phyloP scores from a whole-genome alignment of 92 coral and sea anemone genomes.

The Nematostella vectensis region DNA sequence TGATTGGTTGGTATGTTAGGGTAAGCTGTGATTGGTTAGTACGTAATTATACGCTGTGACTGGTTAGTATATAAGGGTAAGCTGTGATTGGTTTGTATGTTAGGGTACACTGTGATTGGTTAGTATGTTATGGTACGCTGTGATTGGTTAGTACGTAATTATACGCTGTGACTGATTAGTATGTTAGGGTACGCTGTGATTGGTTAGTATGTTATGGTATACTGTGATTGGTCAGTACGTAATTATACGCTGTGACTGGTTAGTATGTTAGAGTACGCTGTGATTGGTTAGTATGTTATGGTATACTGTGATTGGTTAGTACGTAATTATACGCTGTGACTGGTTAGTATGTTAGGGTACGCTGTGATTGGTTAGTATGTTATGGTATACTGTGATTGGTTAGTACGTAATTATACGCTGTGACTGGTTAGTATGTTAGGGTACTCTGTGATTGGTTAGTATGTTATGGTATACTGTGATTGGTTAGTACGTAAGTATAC shows the following conservation, averaged over 20 bases:
- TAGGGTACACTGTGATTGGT: background rate
- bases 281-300: background rate
- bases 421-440: background rate
- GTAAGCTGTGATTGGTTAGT: slow-evolving; percentile 2
- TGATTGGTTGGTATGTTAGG: background rate
- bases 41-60: background rate
- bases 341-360: background rate
- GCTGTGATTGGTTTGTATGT: background rate
- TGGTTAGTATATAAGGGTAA: background rate
- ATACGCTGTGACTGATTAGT: background rate
- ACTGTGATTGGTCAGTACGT: background rate
- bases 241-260: no score
- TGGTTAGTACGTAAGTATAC: background rate
- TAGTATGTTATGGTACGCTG: background rate
- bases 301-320: background rate
- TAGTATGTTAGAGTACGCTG: no score
- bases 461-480: background rate
- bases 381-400: background rate
- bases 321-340: background rate
- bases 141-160: background rate
- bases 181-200: background rate
- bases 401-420: background rate
- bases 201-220: background rate
- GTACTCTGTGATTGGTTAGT: background rate
- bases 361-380: background rate